Percentiles rank a stretch among this genome's conserved stretches.
phyloP scores from a whole-genome alignment of 2,113 vertebrate genomes.

The Vimba vimba region DNA sequence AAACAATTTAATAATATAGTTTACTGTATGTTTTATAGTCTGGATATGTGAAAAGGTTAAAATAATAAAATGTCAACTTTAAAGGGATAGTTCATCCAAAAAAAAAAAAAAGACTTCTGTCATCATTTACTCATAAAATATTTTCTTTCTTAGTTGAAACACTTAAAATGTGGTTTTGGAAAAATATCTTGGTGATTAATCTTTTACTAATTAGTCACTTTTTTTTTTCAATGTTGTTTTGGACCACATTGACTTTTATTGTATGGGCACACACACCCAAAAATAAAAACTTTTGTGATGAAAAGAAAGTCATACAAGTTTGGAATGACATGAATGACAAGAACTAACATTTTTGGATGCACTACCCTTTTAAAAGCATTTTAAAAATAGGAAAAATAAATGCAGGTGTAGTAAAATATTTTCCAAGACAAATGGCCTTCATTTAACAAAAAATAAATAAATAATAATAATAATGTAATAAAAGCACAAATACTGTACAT shows the following conservation, averaged over 20 bases:
- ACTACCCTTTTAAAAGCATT: neutral
- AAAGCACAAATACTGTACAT: neutral
- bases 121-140: neutral
- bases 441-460: neutral
- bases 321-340: neutral
- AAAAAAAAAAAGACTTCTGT: neutral
- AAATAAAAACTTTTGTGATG: neutral
- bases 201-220: too few relatives aligned
- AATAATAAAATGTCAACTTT: neutral
- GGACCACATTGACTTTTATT: neutral
- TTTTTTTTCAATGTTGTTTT: neutral
- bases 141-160: neutral
- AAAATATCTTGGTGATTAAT: neutral
- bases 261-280: neutral
- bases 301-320: neutral
- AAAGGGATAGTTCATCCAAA: neutral
- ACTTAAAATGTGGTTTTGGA: neutral
- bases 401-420: too few relatives aligned
- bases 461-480: neutral
- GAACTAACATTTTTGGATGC: neutral
- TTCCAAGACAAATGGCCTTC: too few relatives aligned
- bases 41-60: neutral
- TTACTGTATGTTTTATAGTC: too few relatives aligned
- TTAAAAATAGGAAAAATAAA: neutral
- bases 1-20: neutral